These are phyloP conservation scores for Berghia stephanieae DNA, from an alignment of 1,140 invertebrate genomes.

Conservation along the genomic window DNA sequence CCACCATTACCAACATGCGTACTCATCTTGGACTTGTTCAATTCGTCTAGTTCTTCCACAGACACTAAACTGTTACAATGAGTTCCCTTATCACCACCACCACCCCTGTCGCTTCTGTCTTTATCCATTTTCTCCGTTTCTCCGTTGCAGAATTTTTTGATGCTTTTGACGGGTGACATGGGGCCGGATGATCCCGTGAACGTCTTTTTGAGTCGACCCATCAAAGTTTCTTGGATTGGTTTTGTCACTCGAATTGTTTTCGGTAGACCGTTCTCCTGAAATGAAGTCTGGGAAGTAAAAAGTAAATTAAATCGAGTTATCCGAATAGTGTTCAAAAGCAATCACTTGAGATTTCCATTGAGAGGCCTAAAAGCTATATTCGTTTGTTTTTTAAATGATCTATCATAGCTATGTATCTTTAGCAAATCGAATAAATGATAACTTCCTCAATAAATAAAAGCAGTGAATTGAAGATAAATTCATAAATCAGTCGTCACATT, in stretches of 20 bases:
- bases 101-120: neutral
- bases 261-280: conserved; percentile 53
- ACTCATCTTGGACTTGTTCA: no score
- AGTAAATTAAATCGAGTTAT: no score
- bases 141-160: conserved; percentile 35
- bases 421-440: no score
- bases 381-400: no score
- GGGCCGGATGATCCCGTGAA: conserved; percentile 38
- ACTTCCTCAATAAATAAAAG: no score
- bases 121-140: conserved; percentile 11
- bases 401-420: no score
- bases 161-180: conserved; percentile 34
- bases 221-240: conserved; percentile 49
- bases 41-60: conserved; percentile 23
- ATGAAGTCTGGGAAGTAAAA: conserved; percentile 51
- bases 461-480: no score
- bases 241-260: conserved; percentile 54
- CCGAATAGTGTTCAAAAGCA: no score
- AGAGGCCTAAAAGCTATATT: no score
- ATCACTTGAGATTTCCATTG: no score
- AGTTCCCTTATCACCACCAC: neutral
- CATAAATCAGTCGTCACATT: no score
- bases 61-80: neutral
- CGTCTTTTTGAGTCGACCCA: conserved; percentile 45
- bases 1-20: conserved; percentile 8